Percentiles rank a stretch among this genome's conserved stretches.
These are phyloP conservation scores for Cotesia glomerata DNA, from an alignment of 1,140 invertebrate species.

Conservation along the genomic window DNA sequence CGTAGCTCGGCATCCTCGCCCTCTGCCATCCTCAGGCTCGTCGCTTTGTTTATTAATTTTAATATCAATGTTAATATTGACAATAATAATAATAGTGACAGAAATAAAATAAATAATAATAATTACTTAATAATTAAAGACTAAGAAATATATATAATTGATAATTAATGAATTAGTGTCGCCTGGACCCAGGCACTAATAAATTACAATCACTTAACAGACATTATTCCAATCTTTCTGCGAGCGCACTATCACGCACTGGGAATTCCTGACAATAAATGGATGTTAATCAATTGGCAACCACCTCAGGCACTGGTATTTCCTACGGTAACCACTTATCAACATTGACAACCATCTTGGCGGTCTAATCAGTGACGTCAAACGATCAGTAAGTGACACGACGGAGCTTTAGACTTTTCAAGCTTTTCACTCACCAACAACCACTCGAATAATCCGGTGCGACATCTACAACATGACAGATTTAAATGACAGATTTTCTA, in stretches of 20 bases:
- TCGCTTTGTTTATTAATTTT: neutral
- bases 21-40: constrained; percentile 56
- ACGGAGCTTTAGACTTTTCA: neutral
- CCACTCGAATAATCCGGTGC: neutral
- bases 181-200: constrained; percentile 44
- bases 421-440: neutral
- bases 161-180: too few relatives aligned
- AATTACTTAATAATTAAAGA: neutral
- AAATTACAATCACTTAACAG: constrained; percentile 34
- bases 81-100: too few relatives aligned
- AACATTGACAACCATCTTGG: constrained; percentile 47
- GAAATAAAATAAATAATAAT: too few relatives aligned
- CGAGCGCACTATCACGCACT: neutral
- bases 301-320: constrained; percentile 17
- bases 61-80: too few relatives aligned
- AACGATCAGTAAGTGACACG: constrained; percentile 12
- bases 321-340: constrained; percentile 35
- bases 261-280: neutral
- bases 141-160: too few relatives aligned
- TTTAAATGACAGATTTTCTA: neutral
- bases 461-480: neutral
- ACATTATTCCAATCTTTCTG: constrained; percentile 35
- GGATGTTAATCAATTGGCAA: constrained; percentile 31
- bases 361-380: constrained; percentile 42
- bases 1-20: constrained; percentile 65